phyloP scores from a whole-genome alignment of 2,888 invertebrate species.

The Lordiphosa fenestrarum region DNA sequence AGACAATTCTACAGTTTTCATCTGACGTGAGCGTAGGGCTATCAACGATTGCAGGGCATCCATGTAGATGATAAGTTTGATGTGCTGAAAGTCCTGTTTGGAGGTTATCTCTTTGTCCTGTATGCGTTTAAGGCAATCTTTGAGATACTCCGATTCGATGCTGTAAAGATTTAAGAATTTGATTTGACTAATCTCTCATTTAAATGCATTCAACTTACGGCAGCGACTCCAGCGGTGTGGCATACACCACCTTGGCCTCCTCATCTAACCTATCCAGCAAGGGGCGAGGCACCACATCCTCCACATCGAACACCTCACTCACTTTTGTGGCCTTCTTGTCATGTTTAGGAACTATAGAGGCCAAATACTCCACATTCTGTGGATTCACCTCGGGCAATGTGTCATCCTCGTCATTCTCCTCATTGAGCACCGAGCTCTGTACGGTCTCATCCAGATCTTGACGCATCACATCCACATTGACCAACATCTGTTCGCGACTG shows the following conservation, averaged over 20 bases:
- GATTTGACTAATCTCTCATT: neutral
- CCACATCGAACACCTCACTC: slow-evolving; percentile 66
- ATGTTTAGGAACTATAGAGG: slow-evolving; percentile 69
- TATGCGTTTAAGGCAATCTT: slow-evolving; percentile 50
- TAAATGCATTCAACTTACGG: slow-evolving; percentile 68
- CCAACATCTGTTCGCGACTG: slow-evolving; percentile 70
- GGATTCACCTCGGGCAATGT: slow-evolving; percentile 32
- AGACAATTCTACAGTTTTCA: slow-evolving; percentile 68
- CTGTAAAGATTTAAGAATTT: slow-evolving; percentile 39
- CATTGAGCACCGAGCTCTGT: slow-evolving; percentile 35
- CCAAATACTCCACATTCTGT: slow-evolving; percentile 47
- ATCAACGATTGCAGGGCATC: slow-evolving; percentile 74
- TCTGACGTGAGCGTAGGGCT: slow-evolving; percentile 52
- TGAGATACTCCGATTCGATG: slow-evolving; percentile 72
- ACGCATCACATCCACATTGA: slow-evolving; percentile 74
- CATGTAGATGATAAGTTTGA: slow-evolving; percentile 78
- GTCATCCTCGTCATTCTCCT: slow-evolving; percentile 30
- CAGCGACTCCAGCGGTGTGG: slow-evolving; percentile 54
- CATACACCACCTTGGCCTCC: slow-evolving; percentile 71
- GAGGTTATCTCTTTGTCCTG: slow-evolving; percentile 47
- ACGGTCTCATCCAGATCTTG: slow-evolving; percentile 73
- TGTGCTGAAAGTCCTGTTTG: slow-evolving; percentile 50
- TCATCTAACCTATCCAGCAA: slow-evolving; percentile 75
- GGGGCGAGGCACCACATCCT: slow-evolving; percentile 67
- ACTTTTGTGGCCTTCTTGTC: slow-evolving; percentile 69